A percentile compares a stretch with the other conserved stretches of the same genome.
These are phyloP conservation scores for Ceratina japonica DNA, from an alignment of 1,140 invertebrate genomes.

Conservation along the genomic window DNA sequence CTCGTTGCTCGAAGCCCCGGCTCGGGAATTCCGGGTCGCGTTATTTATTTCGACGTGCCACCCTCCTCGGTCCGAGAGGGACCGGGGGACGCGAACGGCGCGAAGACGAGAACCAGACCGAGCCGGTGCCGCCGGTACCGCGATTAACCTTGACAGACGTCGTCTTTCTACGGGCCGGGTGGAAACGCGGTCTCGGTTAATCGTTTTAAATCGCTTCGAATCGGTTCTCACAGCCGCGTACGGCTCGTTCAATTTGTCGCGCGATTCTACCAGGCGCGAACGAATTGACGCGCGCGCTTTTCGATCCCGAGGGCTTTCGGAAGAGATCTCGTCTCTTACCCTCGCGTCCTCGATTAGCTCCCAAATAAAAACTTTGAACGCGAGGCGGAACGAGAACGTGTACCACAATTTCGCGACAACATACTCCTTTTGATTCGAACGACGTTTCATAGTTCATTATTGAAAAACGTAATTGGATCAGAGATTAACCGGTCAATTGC, in stretches of 20 bases:
- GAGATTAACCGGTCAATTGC: background rate
- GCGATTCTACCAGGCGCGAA: background rate
- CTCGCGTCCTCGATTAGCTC: background rate
- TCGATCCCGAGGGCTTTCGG: too few species aligned
- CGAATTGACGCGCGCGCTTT: too few species aligned
- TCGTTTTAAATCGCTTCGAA: constrained; percentile 28
- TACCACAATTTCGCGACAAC: background rate
- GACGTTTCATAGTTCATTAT: background rate
- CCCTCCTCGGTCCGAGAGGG: background rate
- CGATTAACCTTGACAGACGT: constrained; percentile 39
- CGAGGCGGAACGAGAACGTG: background rate
- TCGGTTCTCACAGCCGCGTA: constrained; percentile 9
- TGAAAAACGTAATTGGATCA: background rate
- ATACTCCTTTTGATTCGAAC: background rate
- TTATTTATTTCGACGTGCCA: constrained; percentile 40
- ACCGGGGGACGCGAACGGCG: too few species aligned
- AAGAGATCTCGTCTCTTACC: background rate
- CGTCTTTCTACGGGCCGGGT: background rate
- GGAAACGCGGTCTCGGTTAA: constrained; percentile 29
- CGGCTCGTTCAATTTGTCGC: background rate
- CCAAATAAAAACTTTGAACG: background rate
- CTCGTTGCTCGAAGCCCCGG: constrained; percentile 40
- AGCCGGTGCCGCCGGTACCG: background rate
- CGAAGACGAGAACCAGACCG: too few species aligned
- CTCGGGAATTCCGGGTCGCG: constrained; percentile 41